Conservation (phyloP, 2,888 invertebrate genomes). For the Latrodectus hesperus region DNA sequence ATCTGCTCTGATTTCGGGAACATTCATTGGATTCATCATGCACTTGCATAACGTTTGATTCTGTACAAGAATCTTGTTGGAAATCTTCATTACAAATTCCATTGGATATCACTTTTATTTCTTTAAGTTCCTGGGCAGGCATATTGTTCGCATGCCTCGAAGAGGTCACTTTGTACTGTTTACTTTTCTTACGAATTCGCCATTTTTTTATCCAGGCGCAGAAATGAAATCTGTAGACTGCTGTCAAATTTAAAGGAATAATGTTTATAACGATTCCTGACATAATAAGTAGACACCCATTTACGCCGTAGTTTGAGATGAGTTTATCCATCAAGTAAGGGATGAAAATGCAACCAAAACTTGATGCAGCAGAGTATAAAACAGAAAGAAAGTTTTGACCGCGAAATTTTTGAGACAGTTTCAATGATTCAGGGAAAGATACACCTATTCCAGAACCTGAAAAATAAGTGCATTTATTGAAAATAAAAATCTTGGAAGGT, state of each 20-base stretch:
- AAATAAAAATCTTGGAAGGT: no score
- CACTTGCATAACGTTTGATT: neutral
- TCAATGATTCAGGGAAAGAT: neutral
- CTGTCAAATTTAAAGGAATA: conserved; percentile 10
- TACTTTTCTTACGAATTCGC: conserved; percentile 23
- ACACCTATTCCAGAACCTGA: conserved; percentile 29
- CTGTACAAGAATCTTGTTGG: conserved; percentile 22
- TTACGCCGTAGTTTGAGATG: conserved; percentile 10
- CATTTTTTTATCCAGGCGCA: neutral
- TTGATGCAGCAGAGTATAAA: conserved; percentile 8
- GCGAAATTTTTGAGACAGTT: neutral
- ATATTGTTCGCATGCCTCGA: neutral
- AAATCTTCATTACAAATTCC: conserved; percentile 13
- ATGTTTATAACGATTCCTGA: conserved; percentile 22
- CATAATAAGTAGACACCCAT: conserved; percentile 16
- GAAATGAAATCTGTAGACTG: conserved; percentile 9
- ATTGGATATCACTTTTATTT: conserved; percentile 3
- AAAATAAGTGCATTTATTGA: neutral
- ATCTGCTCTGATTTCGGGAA: neutral
- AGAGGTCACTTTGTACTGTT: conserved; percentile 16
- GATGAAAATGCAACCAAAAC: conserved; percentile 20
- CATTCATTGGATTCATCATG: neutral
- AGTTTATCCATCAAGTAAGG: conserved; percentile 4
- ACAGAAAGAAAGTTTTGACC: neutral
- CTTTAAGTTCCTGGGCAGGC: neutral